Evolutionary conservation across 1,140 invertebrate species (phyloP).

Genomic region (Hyles euphorbiae): DNA sequence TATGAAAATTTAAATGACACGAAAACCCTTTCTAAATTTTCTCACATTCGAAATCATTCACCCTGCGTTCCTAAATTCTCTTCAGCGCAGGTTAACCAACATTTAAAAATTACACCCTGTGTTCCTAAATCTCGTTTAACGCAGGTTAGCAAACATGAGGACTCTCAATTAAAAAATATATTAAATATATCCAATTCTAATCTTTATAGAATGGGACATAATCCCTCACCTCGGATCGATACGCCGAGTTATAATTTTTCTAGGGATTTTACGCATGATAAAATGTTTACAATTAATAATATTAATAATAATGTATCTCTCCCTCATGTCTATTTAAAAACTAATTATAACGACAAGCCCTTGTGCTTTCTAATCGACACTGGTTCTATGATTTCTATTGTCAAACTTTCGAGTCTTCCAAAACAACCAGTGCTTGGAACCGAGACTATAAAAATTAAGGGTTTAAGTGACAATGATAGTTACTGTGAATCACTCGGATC

Average conservation of each 20-base stretch:
- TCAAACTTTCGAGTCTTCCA: constrained; percentile 18
- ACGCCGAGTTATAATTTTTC: not conserved
- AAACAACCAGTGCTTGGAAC: constrained; percentile 10
- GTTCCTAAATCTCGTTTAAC: no score
- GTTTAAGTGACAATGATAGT: constrained; percentile 15
- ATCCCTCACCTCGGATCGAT: no score
- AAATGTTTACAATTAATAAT: constrained; percentile 11
- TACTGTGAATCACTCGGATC: constrained; percentile 15
- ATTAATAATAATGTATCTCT: constrained; percentile 16
- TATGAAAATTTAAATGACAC: not conserved
- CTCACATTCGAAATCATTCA: no score
- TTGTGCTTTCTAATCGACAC: constrained; percentile 23
- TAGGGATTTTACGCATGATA: constrained; percentile 10
- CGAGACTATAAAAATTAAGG: constrained; percentile 16
- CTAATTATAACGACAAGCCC: constrained; percentile 4
- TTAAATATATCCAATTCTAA: no score
- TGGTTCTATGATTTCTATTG: constrained; percentile 16
- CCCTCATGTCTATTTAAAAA: constrained; percentile 4
- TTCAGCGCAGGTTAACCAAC: constrained; percentile 1
- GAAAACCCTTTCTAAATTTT: not conserved
- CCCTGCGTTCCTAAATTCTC: constrained; percentile 1
- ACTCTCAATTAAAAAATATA: no score
- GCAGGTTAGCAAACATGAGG: no score
- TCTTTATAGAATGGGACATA: no score
- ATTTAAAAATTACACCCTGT: not conserved